These are phyloP conservation scores for Thecophora atra DNA, from an alignment of 2,888 invertebrate species.

Conservation along the genomic window DNA sequence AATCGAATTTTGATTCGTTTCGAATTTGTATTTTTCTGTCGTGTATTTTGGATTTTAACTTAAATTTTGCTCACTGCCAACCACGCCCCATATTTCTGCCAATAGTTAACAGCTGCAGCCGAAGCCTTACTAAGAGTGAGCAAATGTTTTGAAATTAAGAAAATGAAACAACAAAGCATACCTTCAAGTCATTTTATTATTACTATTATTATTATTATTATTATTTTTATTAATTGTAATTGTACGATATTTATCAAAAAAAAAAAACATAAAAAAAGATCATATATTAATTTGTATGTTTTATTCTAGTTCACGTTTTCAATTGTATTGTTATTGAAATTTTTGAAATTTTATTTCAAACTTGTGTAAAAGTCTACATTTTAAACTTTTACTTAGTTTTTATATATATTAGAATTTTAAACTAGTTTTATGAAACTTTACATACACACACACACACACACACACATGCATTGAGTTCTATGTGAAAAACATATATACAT, in stretches of 20 bases:
- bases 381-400: conserved; percentile 12
- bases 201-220: conserved; percentile 5
- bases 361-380: neutral
- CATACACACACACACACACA: too few species aligned
- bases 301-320: conserved; percentile 19
- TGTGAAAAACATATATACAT: conserved; percentile 25
- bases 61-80: neutral
- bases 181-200: conserved; percentile 48
- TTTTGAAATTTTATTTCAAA: conserved; percentile 17
- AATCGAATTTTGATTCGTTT: too few species aligned
- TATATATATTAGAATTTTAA: neutral
- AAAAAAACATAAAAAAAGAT: conserved; percentile 3
- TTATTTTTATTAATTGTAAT: neutral
- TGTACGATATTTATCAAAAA: conserved; percentile 8
- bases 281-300: conserved; percentile 37
- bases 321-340: conserved; percentile 23
- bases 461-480: neutral
- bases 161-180: conserved; percentile 43
- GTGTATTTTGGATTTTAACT: too few species aligned
- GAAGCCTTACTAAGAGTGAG: conserved; percentile 19
- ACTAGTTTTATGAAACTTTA: neutral
- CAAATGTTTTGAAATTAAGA: conserved; percentile 13
- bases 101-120: neutral
- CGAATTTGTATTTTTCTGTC: too few species aligned
- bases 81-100: neutral